Evolutionary conservation across 1,140 invertebrate species (phyloP).

Genomic region (Ceratosolen solmsi): DNA sequence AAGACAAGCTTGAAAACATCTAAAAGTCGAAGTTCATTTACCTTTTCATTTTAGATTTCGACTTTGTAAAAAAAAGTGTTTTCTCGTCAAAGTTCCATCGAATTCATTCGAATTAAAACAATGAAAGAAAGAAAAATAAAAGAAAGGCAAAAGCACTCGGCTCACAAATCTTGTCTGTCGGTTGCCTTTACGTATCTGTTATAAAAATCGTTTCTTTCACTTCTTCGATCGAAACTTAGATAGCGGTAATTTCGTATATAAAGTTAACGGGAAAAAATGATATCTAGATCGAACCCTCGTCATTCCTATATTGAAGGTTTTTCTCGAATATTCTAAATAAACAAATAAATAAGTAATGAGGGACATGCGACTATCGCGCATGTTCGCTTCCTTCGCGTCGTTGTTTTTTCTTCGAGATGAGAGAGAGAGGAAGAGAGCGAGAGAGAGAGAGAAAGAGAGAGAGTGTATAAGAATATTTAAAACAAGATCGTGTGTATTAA

Average conservation of each 20-base stretch:
- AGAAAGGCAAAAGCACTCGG: conserved; percentile 40
- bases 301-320: conserved; percentile 53
- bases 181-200: conserved; percentile 52
- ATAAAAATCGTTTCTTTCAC: conserved; percentile 51
- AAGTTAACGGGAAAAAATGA: conserved; percentile 52
- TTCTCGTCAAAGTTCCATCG: conserved; percentile 47
- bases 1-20: conserved; percentile 57
- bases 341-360: conserved; percentile 48
- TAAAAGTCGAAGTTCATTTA: conserved; percentile 47
- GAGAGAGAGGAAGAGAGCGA: too few relatives aligned
- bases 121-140: conserved; percentile 20
- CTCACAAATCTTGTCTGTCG: conserved; percentile 50
- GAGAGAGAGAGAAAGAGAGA: too few relatives aligned
- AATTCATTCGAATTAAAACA: conserved; percentile 45
- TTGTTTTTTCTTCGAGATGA: conserved; percentile 52
- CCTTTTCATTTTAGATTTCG: conserved; percentile 49
- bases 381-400: conserved; percentile 48
- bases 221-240: conserved; percentile 53
- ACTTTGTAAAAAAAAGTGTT: conserved; percentile 44
- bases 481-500: conserved; percentile 42
- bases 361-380: conserved; percentile 36
- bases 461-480: conserved; percentile 44
- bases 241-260: conserved; percentile 52
- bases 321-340: conserved; percentile 54
- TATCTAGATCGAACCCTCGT: conserved; percentile 50